Conservation (phyloP, 37 sponge, comb jelly and placozoan species). For the Cliona cf. orientalis region DNA sequence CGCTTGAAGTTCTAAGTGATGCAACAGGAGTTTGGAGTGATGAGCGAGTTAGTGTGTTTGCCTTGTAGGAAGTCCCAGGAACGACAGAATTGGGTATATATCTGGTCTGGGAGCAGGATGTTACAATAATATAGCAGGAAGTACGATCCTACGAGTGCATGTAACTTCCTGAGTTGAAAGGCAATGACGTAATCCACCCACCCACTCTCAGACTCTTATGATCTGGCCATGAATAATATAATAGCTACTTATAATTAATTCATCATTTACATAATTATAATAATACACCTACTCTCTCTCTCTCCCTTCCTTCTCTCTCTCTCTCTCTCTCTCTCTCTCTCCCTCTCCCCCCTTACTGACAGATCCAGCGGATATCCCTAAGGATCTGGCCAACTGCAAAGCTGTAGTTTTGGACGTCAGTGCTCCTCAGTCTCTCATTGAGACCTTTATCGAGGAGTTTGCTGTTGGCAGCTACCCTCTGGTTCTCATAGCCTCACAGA, state of each 20-base stretch:
- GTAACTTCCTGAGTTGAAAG: no score
- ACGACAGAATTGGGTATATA: no score
- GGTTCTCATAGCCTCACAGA: slow-evolving; percentile 32
- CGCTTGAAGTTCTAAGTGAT: no score
- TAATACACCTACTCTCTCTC: not conserved
- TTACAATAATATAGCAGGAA: no score
- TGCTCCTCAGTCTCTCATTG: slow-evolving; percentile 44
- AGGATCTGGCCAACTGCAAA: slow-evolving; percentile 38
- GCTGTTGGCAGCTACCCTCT: slow-evolving; percentile 6
- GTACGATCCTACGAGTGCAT: no score
- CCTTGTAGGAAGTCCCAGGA: no score
- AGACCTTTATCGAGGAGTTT: slow-evolving; percentile 37
- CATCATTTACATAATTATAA: not conserved
- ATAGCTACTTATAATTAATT: not conserved
- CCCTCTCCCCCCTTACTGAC: not conserved
- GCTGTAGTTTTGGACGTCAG: slow-evolving; percentile 63
- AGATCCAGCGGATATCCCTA: slow-evolving; percentile 63
- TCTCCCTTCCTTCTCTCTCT: not conserved
- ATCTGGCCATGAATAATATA: no score
- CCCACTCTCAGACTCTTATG: no score
- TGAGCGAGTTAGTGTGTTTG: no score
- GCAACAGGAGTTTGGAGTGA: no score
- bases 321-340: not conserved
- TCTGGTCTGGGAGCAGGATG: no score
- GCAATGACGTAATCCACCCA: no score